A percentile compares a stretch with the other conserved stretches of the same genome.
These are phyloP conservation scores for Elgaria multicarinata DNA, from an alignment of 2,113 vertebrate species.

Conservation along the genomic window DNA sequence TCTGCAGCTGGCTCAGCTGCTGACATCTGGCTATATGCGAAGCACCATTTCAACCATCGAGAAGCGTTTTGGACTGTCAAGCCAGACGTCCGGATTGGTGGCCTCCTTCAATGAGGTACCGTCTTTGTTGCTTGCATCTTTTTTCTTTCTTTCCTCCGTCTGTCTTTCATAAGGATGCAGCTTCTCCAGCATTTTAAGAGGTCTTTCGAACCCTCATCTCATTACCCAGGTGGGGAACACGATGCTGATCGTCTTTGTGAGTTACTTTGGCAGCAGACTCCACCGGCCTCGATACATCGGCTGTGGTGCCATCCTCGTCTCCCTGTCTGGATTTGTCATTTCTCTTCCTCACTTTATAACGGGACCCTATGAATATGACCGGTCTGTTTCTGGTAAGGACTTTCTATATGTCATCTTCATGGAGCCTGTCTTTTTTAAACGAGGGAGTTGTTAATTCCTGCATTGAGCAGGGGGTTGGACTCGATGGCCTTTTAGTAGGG, in stretches of 20 bases:
- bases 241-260: conserved; percentile 90
- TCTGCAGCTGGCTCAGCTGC: conserved; percentile 89
- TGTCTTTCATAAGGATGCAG: rapidly evolving
- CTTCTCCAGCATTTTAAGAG: rapidly evolving
- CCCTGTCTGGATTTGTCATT: conserved; percentile 86
- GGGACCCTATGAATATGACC: conserved; percentile 78
- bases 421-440: background rate
- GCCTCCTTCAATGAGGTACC: conserved; percentile 93
- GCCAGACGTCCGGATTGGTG: conserved; percentile 89
- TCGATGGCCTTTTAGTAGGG: too few relatives aligned
- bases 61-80: conserved; percentile 91
- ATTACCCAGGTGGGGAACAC: conserved; percentile 90
- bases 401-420: background rate
- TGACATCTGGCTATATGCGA: conserved; percentile 93
- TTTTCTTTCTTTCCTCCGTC: rapidly evolving
- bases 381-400: conserved; percentile 77
- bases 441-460: rapidly evolving
- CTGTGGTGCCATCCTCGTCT: conserved; percentile 85
- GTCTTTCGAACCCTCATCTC: background rate
- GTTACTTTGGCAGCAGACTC: conserved; percentile 91
- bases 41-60: conserved; percentile 96
- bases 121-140: rapidly evolving
- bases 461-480: too few relatives aligned
- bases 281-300: conserved; percentile 92
- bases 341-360: conserved; percentile 89